Evolutionary conservation across 2,113 vertebrate species (phyloP), one percentile per base, ranked within the genome.

Genomic region (Hyla sarda): DNA sequence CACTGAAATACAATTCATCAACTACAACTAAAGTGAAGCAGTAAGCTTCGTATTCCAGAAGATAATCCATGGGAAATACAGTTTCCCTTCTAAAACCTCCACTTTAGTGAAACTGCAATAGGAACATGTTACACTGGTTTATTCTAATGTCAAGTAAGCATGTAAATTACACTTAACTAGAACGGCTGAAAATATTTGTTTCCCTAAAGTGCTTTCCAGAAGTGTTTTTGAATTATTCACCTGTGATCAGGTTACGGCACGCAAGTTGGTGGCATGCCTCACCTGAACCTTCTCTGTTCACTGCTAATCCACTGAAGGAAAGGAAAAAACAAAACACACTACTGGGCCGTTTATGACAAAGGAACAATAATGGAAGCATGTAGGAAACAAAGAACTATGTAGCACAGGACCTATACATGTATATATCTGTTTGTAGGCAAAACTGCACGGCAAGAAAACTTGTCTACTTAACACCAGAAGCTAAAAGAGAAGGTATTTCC

Each of bases 161-260:
- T 82, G 80, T 82, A 71, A 82, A 82, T 82, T 69, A 67, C 45
- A 82, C 62, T 52, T 14, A 10, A 82, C 45, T 82, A 82, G 45
- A 69, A 82, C 7, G 8, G 28, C 80, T 23, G 80, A 71, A 69
- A 82, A 82, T 71, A 50, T 50, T 69, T 48, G 41, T 50, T 69
- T 82, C 62, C 62, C 80, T 69, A 52, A 82, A 82, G 80, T 82
- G 47, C 80, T 82, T 67, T 82, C 47, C 80, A 82, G 80, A 82
- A 82, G 80, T 82, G 80, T 82, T 69, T 82, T 34, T 76, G 82
- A 84, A 74, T 84, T 76, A 84, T 74, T 84, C 71, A 76, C 82
- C 69, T 84, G 50, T 45, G 50, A 58, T 76, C 82, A 84, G 37
- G 69, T 74, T 84, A 58, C 82, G 56, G 52, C 56, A 54, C 34